Evolutionary conservation across 2,888 invertebrate species (phyloP), one percentile per base, ranked within the genome.

Genomic region (Dorcus parallelipipedus): DNA sequence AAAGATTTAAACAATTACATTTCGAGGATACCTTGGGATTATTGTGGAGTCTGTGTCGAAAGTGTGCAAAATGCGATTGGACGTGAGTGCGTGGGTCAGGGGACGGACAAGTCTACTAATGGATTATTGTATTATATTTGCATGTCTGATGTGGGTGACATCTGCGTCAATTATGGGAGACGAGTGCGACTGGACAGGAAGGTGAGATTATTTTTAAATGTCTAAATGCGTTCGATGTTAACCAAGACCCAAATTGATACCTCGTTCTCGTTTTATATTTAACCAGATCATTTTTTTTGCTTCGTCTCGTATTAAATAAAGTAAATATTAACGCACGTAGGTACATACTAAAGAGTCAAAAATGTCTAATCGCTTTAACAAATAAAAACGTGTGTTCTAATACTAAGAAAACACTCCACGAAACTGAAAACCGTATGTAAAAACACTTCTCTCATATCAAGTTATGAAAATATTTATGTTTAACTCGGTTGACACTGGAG

Each of bases 111-210:
- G 52, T 45, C 62, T 54, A 53, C 60, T 63, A 60, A 67, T 67
- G 67, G 67, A 69, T 69, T 70, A 69, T 63, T 66, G 67, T 60
- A 64, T 70, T 63, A 59, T 70, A 65, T 66, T 71, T 66, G 67
- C 67, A 61, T 70, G 69, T 67, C 64, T 71, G 62, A 64, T 67
- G 59, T 64, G 63, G 65, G 64, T 67, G 63, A 64, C 71, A 61
- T 70, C 82, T 76, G 83, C 83, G 74, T 81, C 81, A 62, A 79
- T 83, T 73, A 83, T 86, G 77, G 86, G 86, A 69, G 86, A 86
- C 73, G 85, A 85, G 74, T 86, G 86, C 78, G 86, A 86, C 79
- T 86, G 86, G 86, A 84, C 82, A 69, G 86, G 86, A 81, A 86
- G 86, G 86, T 86, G 81, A 79, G 80, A 61, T 64, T 64, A 59